Evolutionary conservation across 92 coral and sea anemone genomes (phyloP).

Genomic region (Nematostella vectensis): DNA sequence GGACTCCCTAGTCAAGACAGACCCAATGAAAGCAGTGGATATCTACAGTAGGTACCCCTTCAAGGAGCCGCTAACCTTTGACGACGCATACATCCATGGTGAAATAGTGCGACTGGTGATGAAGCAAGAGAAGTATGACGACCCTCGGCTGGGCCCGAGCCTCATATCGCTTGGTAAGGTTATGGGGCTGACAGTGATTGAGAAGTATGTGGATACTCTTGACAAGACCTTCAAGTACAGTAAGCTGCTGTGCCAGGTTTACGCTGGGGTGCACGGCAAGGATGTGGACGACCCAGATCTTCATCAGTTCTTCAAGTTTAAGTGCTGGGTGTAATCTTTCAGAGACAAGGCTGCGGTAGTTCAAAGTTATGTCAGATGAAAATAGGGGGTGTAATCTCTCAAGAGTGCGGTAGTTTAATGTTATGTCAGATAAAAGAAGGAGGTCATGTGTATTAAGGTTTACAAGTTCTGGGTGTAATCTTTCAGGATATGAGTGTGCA

Average conservation of each 20-base stretch:
- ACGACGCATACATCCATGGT: constrained; percentile 95
- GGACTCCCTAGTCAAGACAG: constrained; percentile 69
- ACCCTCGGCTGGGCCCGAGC: constrained; percentile 70
- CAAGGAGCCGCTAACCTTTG: constrained; percentile 70
- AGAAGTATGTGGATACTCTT: constrained; percentile 89
- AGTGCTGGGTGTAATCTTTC: constrained; percentile 78
- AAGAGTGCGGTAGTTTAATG: too few relatives aligned
- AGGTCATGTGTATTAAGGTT: too few relatives aligned
- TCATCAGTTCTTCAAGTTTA: constrained; percentile 89
- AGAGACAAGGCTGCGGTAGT: too few relatives aligned
- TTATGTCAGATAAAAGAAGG: not conserved
- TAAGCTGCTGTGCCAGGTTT: constrained; percentile 72
- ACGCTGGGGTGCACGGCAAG: constrained; percentile 93
- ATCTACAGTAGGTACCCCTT: constrained; percentile 59
- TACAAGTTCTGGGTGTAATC: too few relatives aligned
- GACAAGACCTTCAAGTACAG: constrained; percentile 95
- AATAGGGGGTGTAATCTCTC: too few relatives aligned
- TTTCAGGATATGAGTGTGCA: too few relatives aligned
- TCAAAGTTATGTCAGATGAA: too few relatives aligned
- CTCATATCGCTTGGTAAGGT: constrained; percentile 81
- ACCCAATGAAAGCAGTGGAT: constrained; percentile 92
- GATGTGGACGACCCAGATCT: constrained; percentile 87
- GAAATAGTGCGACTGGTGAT: constrained; percentile 83
- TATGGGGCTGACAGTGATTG: constrained; percentile 93
- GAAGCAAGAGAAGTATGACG: constrained; percentile 86